These are phyloP conservation scores for Tetramorium simillimum DNA, from an alignment of 1,140 invertebrate genomes.

Conservation along the genomic window DNA sequence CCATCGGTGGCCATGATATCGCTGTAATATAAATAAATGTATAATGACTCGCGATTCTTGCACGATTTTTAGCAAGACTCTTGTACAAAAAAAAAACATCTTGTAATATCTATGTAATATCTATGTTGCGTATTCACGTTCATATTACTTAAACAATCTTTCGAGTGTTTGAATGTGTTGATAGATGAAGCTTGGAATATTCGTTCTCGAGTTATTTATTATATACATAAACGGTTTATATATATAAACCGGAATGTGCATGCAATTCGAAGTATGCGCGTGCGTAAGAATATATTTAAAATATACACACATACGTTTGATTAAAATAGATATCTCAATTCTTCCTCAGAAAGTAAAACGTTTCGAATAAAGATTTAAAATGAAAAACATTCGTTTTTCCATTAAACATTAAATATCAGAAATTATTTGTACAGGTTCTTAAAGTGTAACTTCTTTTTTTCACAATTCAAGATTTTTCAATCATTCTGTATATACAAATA, in stretches of 20 bases:
- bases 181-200: too few relatives aligned
- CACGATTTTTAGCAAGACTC: background rate
- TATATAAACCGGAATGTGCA: too few relatives aligned
- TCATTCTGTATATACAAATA: background rate
- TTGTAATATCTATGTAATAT: too few relatives aligned
- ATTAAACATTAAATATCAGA: background rate
- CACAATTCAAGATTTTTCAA: background rate
- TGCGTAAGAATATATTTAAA: background rate
- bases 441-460: background rate
- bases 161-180: background rate
- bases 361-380: background rate
- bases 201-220: too few relatives aligned
- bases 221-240: too few relatives aligned
- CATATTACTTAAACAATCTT: background rate
- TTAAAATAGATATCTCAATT: background rate
- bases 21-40: slow-evolving; percentile 81
- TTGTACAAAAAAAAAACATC: background rate
- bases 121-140: background rate
- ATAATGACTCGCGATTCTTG: background rate
- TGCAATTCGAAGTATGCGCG: too few relatives aligned
- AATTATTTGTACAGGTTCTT: background rate
- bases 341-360: background rate
- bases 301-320: background rate
- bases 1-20: slow-evolving; percentile 91
- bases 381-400: background rate